phyloP scores from a whole-genome alignment of 1,140 invertebrate species.

The Heliconius nattereri region DNA sequence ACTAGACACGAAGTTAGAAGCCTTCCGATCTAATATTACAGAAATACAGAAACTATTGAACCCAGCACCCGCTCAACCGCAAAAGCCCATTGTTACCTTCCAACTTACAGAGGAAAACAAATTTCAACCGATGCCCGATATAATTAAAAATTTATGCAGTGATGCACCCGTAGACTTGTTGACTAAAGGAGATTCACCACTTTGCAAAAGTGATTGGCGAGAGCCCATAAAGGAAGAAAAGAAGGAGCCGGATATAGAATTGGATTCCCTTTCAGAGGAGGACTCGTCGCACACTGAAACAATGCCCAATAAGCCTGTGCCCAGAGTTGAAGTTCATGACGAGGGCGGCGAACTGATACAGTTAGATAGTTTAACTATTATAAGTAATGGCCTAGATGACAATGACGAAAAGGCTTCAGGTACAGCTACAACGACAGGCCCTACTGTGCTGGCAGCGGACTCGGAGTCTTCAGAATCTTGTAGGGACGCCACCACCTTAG shows the following conservation, averaged over 20 bases:
- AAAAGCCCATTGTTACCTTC: conserved; percentile 65
- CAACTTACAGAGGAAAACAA: conserved; percentile 56
- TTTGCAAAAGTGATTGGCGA: conserved; percentile 58
- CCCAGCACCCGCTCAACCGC: conserved; percentile 84
- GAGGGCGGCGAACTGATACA: conserved; percentile 84
- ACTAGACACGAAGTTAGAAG: conserved; percentile 91
- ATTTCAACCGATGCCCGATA: conserved; percentile 69
- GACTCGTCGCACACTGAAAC: conserved; percentile 68
- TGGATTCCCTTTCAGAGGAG: conserved; percentile 83
- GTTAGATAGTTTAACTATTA: conserved; percentile 82
- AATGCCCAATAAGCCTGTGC: conserved; percentile 73
- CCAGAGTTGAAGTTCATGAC: conserved; percentile 85
- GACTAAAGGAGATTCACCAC: conserved; percentile 59
- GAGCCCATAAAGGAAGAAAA: conserved; percentile 51
- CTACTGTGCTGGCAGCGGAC: conserved; percentile 57
- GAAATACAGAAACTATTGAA: conserved; percentile 94
- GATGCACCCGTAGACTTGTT: conserved; percentile 67
- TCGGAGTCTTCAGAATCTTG: conserved; percentile 81
- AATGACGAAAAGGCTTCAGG: conserved; percentile 60
- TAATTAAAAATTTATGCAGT: conserved; percentile 66
- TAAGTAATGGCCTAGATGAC: conserved; percentile 55
- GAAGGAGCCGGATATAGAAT: conserved; percentile 80
- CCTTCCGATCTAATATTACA: conserved; percentile 91
- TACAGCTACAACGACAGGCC: conserved; percentile 54
- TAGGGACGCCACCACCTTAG: conserved; percentile 85